These are phyloP conservation scores for Lycodopsis pacificus DNA, from an alignment of 2,797 vertebrate genomes.

Conservation along the genomic window DNA sequence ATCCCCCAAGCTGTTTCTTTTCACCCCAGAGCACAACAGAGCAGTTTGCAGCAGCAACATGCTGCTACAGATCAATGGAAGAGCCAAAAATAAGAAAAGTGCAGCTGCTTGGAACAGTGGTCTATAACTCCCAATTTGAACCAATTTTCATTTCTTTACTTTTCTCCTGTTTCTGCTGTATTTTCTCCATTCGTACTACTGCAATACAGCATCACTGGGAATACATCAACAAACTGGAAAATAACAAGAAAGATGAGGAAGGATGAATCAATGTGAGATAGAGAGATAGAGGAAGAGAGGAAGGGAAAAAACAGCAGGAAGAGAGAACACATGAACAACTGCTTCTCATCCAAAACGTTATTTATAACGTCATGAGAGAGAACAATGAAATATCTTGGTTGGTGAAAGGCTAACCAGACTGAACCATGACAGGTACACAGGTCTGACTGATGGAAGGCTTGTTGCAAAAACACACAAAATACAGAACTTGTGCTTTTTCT, in stretches of 20 bases:
- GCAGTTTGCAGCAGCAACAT: background rate
- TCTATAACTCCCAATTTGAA: background rate
- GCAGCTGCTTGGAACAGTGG: background rate
- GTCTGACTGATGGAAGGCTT: too few relatives aligned
- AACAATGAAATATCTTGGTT: background rate
- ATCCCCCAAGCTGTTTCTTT: background rate
- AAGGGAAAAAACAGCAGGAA: background rate
- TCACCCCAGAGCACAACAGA: background rate
- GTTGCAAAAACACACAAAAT: too few relatives aligned
- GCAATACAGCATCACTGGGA: background rate
- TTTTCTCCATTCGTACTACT: background rate
- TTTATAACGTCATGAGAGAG: background rate
- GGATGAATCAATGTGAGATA: background rate
- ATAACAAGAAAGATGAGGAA: background rate
- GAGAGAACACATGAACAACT: slow-evolving; percentile 5
- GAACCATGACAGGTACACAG: too few relatives aligned
- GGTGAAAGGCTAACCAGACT: too few relatives aligned
- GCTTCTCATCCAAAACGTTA: slow-evolving; percentile 2
- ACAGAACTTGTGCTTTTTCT: background rate
- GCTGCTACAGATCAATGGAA: background rate
- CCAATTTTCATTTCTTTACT: too few relatives aligned
- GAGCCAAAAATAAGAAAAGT: background rate
- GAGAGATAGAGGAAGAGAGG: background rate
- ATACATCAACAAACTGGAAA: background rate
- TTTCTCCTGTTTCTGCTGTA: too few relatives aligned